A percentile compares a stretch with the other conserved stretches of the same genome.
Conservation (phyloP, 2,797 vertebrate genomes). For the Cichlasoma orientale region DNA sequence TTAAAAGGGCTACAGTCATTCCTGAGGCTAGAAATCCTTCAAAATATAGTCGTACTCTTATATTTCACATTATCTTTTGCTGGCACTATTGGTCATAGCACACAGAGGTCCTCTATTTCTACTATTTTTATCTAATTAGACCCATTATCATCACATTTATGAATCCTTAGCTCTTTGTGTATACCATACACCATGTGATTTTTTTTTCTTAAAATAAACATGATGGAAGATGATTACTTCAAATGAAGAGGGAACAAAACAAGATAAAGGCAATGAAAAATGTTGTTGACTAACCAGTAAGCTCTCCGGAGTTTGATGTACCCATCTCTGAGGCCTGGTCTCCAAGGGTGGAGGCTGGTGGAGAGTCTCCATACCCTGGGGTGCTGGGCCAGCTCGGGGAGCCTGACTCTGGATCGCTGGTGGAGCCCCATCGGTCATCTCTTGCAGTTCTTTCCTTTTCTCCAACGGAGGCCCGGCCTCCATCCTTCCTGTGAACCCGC, state of each 20-base stretch:
- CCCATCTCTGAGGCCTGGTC: constrained; percentile 82
- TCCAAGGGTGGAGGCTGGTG: constrained; percentile 78
- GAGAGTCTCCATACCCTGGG: constrained; percentile 85
- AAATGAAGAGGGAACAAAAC: not conserved
- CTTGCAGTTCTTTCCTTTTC: constrained; percentile 80
- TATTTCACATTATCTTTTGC: not conserved
- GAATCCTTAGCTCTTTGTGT: not conserved
- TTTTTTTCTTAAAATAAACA: no score
- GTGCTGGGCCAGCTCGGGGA: constrained; percentile 89
- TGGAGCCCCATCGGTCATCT: constrained; percentile 83
- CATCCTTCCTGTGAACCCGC: constrained; percentile 88
- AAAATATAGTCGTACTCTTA: not conserved
- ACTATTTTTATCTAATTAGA: not conserved
- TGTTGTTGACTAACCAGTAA: constrained; percentile 64
- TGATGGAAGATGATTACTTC: not conserved
- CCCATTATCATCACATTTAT: not conserved
- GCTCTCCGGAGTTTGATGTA: constrained; percentile 79
- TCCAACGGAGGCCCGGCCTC: constrained; percentile 49
- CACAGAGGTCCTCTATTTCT: not conserved
- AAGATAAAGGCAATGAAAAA: not conserved
- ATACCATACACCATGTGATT: no score
- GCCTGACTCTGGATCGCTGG: constrained; percentile 88
- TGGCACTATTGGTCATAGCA: not conserved
- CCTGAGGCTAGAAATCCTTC: constrained; percentile 16
- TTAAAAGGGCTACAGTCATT: constrained; percentile 32